Evolutionary conservation across 2,888 invertebrate species (phyloP), one percentile per base, ranked within the genome.

Genomic region (Aricia artaxerxes): DNA sequence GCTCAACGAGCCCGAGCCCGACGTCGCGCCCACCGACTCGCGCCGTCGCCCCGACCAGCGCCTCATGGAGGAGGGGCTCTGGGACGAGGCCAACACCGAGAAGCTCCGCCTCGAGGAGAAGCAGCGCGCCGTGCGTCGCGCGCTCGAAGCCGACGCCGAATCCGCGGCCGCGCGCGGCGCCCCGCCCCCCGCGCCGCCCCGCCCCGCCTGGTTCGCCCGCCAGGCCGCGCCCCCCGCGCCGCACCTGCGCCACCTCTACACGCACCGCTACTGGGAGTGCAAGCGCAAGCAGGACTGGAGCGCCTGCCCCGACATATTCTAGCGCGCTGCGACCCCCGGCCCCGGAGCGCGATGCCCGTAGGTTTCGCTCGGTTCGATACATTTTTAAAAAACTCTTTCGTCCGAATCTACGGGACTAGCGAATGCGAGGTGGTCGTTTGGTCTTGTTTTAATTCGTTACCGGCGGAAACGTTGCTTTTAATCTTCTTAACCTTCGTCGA

Each of bases 11-110:
- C 95, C 95, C 75, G 99, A 99, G 92, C 96, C 97, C 5, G 97
- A 96, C 81, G 97, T 99, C 49, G 99, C 99, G 78, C 99, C 99
- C 11, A 99, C 99, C 0, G 99, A 99, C 95, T 97, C 98, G 78
- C 96, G 99, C 57, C 92, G 95, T 78, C 95, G 99, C 80, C 99
- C 99, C 80, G 99, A 99, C 95, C 99, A 99, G 94, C 96, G 99
- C 78, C 95, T 99, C 84, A 99, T 99, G 99, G 99, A 99, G 92
- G 96, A 97, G 82, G 99, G 98, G 3, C 95, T 95, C 79, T 98
- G 99, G 98, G 97, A 99, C 86, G 97, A 97, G 82, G 98, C 99
- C 80, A 99, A 99, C 92, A 89, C 94, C 1, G 97, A 98, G 90
- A 98, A 98, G 85, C 86, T 93, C 84, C 94, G 96, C 1, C 95